phyloP scores from a whole-genome alignment of 2,113 vertebrate species.

The Hydropotes inermis region DNA sequence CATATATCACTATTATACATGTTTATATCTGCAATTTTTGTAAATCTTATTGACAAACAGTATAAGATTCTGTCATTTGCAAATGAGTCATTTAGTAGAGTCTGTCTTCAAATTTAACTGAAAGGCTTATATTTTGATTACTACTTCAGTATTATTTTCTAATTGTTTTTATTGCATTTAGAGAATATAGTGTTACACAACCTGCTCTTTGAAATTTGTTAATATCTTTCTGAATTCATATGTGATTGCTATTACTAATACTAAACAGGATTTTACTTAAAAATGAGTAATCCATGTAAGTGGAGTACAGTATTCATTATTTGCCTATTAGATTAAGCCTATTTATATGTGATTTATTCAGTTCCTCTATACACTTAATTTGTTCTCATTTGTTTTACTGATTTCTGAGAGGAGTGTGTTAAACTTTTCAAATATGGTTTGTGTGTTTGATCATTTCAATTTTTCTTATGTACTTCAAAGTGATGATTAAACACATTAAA shows the following conservation, averaged over 20 bases:
- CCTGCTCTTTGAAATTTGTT: neutral
- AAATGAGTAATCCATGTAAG: neutral
- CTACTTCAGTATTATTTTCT: neutral
- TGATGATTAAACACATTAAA: neutral
- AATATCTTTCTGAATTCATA: neutral
- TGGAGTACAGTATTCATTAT: neutral
- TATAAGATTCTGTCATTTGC: neutral
- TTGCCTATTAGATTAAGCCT: neutral
- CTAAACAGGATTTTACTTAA: neutral
- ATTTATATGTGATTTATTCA: neutral
- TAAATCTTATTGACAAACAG: neutral
- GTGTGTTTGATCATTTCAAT: neutral
- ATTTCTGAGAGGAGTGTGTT: neutral
- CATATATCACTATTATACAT: neutral
- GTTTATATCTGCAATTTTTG: neutral
- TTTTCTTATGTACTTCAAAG: neutral
- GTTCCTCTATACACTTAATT: neutral
- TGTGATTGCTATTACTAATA: neutral
- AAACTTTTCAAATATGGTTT: neutral
- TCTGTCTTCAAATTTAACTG: neutral
- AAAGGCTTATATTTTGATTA: neutral
- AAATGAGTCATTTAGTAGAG: neutral
- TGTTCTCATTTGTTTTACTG: neutral
- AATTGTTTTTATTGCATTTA: neutral
- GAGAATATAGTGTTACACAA: neutral